Percentiles rank a stretch among this genome's conserved stretches.
Conservation (phyloP, 2,797 vertebrate species). For the Hippopotamyrus pictus region DNA sequence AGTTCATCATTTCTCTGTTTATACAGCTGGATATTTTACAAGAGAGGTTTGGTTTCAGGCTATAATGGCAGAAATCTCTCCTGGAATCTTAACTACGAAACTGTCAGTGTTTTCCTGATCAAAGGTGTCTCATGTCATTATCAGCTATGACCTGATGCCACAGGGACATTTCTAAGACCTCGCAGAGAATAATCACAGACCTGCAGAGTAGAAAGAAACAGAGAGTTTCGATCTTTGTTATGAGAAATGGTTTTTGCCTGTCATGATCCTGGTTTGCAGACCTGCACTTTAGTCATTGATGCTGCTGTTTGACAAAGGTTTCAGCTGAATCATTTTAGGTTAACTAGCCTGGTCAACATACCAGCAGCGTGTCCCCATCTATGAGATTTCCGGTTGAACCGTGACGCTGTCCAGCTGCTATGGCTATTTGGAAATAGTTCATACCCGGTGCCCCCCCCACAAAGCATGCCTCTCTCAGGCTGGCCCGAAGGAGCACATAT, state of each 20-base stretch:
- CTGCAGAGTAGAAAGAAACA: background rate
- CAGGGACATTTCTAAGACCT: background rate
- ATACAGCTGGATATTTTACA: background rate
- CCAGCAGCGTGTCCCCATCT: background rate
- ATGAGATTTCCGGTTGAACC: background rate
- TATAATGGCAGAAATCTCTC: background rate
- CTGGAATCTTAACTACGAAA: background rate
- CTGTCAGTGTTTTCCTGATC: background rate
- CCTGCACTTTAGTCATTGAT: background rate
- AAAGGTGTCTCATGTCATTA: background rate
- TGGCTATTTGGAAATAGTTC: background rate
- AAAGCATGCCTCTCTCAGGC: background rate
- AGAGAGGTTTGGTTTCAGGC: background rate
- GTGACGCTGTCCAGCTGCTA: background rate
- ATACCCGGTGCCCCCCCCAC: background rate
- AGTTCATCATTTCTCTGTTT: background rate
- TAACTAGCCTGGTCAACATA: background rate
- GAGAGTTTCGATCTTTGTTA: background rate
- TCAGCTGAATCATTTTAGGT: background rate
- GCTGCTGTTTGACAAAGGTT: background rate
- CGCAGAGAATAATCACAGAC: background rate
- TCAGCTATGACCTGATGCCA: background rate
- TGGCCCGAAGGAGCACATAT: background rate
- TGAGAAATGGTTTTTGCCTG: background rate
- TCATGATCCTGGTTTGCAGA: background rate